phyloP scores from a whole-genome alignment of 2,888 invertebrate species.

The Drosophila falleni region DNA sequence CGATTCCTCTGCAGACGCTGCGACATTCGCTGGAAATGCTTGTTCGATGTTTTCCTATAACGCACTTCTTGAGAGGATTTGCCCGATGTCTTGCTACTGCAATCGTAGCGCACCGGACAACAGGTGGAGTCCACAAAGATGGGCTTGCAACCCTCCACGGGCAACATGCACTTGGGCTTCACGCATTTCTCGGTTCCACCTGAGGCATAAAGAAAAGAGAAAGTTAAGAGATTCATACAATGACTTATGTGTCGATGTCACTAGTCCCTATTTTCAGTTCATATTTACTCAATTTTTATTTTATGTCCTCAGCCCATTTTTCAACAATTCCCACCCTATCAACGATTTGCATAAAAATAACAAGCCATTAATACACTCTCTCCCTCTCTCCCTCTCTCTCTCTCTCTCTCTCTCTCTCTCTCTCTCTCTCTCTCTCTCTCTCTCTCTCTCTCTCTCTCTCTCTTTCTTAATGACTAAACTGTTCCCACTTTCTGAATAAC shows the following conservation, averaged over 20 bases:
- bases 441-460: neutral
- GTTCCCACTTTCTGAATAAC: neutral
- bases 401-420: neutral
- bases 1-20: conserved; percentile 83
- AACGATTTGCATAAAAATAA: neutral
- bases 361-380: neutral
- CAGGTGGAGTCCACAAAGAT: conserved; percentile 87
- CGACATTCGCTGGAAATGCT: conserved; percentile 83
- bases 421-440: neutral
- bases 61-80: conserved; percentile 83
- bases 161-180: conserved; percentile 91
- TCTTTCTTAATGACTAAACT: neutral
- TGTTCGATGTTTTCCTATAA: conserved; percentile 82
- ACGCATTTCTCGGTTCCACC: conserved; percentile 91
- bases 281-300: neutral
- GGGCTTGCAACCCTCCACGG: conserved; percentile 88
- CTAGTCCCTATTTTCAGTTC: neutral
- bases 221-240: neutral
- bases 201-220: conserved; percentile 22
- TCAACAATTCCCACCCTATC: too few species aligned
- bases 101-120: conserved; percentile 93
- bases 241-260: too few species aligned
- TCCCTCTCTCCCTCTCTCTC: neutral
- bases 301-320: neutral
- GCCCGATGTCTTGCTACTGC: conserved; percentile 84